These are phyloP conservation scores for Nothura maculosa DNA, from an alignment of 2,797 vertebrate species.

Conservation along the genomic window DNA sequence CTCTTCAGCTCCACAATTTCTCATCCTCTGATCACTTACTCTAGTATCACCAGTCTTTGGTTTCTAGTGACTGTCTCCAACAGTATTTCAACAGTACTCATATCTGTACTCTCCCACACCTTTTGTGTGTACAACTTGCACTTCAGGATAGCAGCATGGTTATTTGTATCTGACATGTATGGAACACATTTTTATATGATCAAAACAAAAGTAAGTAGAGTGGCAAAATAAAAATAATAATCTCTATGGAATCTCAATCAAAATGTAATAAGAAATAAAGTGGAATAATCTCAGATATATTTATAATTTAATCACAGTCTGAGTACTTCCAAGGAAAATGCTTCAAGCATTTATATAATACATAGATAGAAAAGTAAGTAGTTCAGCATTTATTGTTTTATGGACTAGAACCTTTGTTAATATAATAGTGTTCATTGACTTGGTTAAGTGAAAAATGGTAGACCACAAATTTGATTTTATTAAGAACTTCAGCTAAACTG, in stretches of 20 bases:
- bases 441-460: not conserved
- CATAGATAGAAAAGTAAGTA: fast-evolving
- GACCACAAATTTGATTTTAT: not conserved
- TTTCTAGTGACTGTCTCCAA: not conserved
- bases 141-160: not conserved
- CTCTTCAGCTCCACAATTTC: fast-evolving
- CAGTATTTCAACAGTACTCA: too few species aligned
- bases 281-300: not conserved
- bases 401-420: not conserved
- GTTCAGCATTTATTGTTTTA: not conserved
- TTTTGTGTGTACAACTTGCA: not conserved
- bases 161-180: not conserved
- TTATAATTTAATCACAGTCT: not conserved
- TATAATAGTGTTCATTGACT: not conserved
- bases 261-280: not conserved
- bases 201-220: not conserved
- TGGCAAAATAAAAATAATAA: not conserved
- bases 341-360: not conserved
- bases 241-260: not conserved
- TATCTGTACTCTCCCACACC: fast-evolving
- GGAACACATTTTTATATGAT: not conserved
- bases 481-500: not conserved
- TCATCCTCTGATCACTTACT: not conserved
- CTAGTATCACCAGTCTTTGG: not conserved
- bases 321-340: not conserved